A percentile compares a stretch with the other conserved stretches of the same genome.
phyloP scores from a whole-genome alignment of 1,140 invertebrate genomes.

The Heliothis virescens region DNA sequence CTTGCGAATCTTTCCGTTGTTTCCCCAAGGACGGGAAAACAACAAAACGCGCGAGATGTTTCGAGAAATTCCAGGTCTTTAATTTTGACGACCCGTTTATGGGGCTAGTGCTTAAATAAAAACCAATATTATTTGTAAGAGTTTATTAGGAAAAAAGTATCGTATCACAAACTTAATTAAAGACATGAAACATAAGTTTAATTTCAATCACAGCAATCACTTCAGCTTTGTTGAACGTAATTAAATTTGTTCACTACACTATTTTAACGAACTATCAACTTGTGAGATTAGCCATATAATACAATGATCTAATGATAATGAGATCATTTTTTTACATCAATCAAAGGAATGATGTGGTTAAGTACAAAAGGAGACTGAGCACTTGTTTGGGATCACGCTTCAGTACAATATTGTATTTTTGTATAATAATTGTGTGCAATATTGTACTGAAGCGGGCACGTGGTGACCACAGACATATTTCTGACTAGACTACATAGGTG shows the following conservation, averaged over 20 bases:
- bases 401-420: too few species aligned
- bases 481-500: too few species aligned
- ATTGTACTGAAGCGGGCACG: too few species aligned
- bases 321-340: constrained; percentile 39
- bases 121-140: background rate
- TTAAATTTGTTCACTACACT: constrained; percentile 31
- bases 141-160: constrained; percentile 9
- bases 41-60: too few species aligned
- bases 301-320: constrained; percentile 45
- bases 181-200: constrained; percentile 21
- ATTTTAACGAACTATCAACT: constrained; percentile 11
- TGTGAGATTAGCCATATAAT: constrained; percentile 28
- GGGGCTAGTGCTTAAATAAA: background rate
- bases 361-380: constrained; percentile 8
- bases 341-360: constrained; percentile 25
- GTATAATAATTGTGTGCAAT: too few species aligned
- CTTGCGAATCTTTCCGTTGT: too few species aligned
- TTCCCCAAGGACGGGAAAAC: too few species aligned
- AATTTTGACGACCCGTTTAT: too few species aligned
- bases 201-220: constrained; percentile 42
- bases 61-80: too few species aligned
- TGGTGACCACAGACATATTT: background rate
- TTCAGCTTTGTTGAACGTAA: constrained; percentile 46
- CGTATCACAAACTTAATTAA: constrained; percentile 19
- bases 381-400: background rate